Conservation (phyloP, 92 coral and sea anemone genomes). For the Zoanthus solanderi region DNA sequence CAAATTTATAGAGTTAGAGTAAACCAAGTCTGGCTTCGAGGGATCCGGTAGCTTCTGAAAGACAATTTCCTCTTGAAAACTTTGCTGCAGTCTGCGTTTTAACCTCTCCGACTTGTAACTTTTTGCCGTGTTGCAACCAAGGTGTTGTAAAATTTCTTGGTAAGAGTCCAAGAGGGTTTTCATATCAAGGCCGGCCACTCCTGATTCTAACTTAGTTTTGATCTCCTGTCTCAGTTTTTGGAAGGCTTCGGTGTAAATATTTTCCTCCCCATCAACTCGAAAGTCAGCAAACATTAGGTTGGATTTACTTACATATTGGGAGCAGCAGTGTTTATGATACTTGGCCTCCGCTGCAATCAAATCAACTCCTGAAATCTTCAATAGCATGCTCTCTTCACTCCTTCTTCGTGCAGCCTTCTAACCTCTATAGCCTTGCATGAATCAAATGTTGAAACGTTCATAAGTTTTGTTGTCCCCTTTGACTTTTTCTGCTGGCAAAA, state of each 20-base stretch:
- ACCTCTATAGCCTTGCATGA: neutral
- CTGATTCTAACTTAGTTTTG: neutral
- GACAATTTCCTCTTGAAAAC: constrained; percentile 56
- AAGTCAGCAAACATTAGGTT: neutral
- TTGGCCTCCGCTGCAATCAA: neutral
- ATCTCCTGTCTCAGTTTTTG: neutral
- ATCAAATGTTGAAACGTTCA: neutral
- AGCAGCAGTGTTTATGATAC: neutral
- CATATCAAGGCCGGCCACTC: neutral
- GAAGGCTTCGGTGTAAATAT: neutral
- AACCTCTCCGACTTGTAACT: neutral
- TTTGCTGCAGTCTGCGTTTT: constrained; percentile 59
- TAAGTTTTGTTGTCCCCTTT: neutral
- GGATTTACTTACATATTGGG: neutral
- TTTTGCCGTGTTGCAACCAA: neutral
- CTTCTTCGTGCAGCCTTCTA: neutral
- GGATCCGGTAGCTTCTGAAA: constrained; percentile 76
- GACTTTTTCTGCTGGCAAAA: constrained; percentile 51
- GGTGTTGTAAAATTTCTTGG: neutral
- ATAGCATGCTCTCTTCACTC: neutral
- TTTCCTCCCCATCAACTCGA: neutral
- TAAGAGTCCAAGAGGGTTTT: neutral
- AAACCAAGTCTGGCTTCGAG: constrained; percentile 67
- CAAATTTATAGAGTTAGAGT: constrained; percentile 62
- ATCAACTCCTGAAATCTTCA: neutral